Percentiles rank a stretch among this genome's conserved stretches.
Conservation (phyloP, 2,113 vertebrate genomes). For the Uria aalge region DNA sequence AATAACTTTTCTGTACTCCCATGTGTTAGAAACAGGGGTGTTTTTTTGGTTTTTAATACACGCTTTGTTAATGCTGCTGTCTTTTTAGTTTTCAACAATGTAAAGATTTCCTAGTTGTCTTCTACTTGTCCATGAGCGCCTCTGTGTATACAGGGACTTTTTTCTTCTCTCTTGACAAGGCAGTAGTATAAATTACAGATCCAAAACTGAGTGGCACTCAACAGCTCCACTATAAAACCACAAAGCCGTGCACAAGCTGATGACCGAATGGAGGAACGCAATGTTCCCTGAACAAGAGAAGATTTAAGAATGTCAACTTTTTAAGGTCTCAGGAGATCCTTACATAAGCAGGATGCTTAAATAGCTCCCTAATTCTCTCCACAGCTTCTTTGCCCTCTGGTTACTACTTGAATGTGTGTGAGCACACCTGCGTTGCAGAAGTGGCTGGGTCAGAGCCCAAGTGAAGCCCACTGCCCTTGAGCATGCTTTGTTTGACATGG, state of each 20-base stretch:
- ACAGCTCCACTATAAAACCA: background rate
- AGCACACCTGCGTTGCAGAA: accelerated
- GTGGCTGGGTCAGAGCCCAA: accelerated
- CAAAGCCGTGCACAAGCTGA: background rate
- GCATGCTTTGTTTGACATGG: background rate
- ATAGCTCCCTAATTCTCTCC: background rate
- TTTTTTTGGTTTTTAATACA: background rate
- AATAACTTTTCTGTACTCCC: background rate
- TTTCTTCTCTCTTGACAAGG: background rate
- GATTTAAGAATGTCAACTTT: background rate
- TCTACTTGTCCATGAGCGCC: background rate
- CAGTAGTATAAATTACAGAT: background rate
- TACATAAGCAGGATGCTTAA: background rate
- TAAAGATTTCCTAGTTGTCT: background rate
- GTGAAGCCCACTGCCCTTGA: background rate
- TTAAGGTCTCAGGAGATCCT: background rate
- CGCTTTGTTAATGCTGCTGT: background rate
- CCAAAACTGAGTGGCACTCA: background rate
- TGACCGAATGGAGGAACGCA: background rate
- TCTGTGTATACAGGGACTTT: background rate
- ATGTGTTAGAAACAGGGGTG: background rate
- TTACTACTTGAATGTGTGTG: accelerated
- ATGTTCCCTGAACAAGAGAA: background rate
- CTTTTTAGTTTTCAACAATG: background rate
- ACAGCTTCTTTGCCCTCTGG: background rate